Evolutionary conservation across 2,797 vertebrate genomes (phyloP).

Genomic region (Eulemur albifrons): DNA sequence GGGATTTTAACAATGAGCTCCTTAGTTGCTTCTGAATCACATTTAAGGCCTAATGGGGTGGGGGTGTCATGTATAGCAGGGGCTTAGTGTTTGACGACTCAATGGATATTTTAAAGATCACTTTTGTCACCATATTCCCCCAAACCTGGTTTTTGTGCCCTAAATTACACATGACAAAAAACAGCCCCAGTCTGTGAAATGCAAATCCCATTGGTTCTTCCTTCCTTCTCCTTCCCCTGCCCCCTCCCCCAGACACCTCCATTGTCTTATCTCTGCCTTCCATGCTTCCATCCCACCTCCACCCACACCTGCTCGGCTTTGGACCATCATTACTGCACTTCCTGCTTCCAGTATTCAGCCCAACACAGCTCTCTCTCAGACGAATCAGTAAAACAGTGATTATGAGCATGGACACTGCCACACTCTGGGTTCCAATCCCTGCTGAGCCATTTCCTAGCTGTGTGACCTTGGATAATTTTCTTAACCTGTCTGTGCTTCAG

Average conservation of each 20-base stretch:
- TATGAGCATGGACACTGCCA: not conserved
- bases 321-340: not conserved
- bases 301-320: not conserved
- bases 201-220: not conserved
- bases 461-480: not conserved
- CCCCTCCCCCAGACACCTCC: not conserved
- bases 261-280: rapidly evolving
- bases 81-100: not conserved
- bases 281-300: rapidly evolving
- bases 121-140: not conserved
- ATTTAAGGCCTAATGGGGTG: not conserved
- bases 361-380: not conserved
- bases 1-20: not conserved
- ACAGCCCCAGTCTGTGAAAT: not conserved
- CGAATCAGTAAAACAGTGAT: not conserved
- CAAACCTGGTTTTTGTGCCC: not conserved
- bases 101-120: not conserved
- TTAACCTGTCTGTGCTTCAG: not conserved
- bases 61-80: not conserved
- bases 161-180: not conserved
- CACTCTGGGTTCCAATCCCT: not conserved
- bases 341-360: not conserved
- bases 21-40: not conserved
- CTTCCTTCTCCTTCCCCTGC: not conserved
- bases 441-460: not conserved